A percentile compares a stretch with the other conserved stretches of the same genome.
phyloP scores from a whole-genome alignment of 2,113 vertebrate species.

The Thinocorus orbignyianus region DNA sequence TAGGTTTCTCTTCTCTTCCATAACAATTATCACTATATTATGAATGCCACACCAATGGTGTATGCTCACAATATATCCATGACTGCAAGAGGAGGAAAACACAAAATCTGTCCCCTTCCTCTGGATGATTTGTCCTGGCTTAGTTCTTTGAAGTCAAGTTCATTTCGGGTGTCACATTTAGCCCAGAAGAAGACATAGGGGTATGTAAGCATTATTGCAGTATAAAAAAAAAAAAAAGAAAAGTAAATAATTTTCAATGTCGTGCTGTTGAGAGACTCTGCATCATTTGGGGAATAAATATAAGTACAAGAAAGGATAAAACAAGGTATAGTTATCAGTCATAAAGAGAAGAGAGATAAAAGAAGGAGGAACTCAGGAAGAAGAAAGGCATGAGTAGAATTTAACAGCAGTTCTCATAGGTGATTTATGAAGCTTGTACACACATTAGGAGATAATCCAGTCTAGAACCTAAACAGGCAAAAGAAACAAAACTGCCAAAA shows the following conservation, averaged over 20 bases:
- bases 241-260: background rate
- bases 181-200: constrained; percentile 13
- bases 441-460: background rate
- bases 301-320: background rate
- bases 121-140: background rate
- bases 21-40: constrained; percentile 28
- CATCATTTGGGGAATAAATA: background rate
- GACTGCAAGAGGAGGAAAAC: background rate
- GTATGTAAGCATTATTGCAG: background rate
- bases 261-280: background rate
- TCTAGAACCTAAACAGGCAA: background rate
- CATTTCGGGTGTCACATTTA: constrained; percentile 45
- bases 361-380: background rate
- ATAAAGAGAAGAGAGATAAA: background rate
- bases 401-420: background rate
- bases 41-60: constrained; percentile 26
- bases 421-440: background rate
- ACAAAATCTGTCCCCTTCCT: constrained; percentile 10
- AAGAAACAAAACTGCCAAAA: background rate
- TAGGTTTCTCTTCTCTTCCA: constrained; percentile 64
- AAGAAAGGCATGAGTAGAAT: background rate
- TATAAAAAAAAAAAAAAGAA: background rate
- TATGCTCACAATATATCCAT: background rate
- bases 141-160: constrained; percentile 20
- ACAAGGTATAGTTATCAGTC: background rate